A percentile compares a stretch with the other conserved stretches of the same genome.
Evolutionary conservation across 1,140 invertebrate species (phyloP).

Genomic region (Rhopalosiphum maidis): DNA sequence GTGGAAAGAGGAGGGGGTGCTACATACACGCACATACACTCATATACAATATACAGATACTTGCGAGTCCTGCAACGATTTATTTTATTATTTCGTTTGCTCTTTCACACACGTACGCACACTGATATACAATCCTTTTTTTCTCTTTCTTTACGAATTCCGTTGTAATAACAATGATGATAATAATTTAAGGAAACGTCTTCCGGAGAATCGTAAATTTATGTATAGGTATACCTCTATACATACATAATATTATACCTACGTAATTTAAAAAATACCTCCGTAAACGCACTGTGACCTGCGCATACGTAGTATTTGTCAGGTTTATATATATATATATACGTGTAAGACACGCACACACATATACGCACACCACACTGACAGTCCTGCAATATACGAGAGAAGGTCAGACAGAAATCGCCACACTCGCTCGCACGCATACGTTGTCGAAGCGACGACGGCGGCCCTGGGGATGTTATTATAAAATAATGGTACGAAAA

Average conservation of each 20-base stretch:
- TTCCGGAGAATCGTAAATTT: neutral
- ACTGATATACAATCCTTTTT: neutral
- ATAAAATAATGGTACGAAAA: constrained; percentile 48
- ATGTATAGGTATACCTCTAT: neutral
- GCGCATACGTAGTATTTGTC: neutral
- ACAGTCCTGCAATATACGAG: neutral
- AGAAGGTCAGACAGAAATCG: constrained; percentile 6
- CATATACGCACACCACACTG: neutral
- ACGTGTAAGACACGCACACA: neutral
- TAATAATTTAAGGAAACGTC: constrained; percentile 27
- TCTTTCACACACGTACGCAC: neutral
- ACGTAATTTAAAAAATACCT: neutral
- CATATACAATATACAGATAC: neutral
- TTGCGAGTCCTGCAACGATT: neutral
- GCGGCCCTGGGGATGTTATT: constrained; percentile 35
- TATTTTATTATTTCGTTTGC: constrained; percentile 30
- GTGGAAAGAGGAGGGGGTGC: neutral
- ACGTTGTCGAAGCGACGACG: neutral
- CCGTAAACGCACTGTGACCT: neutral
- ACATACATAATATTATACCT: neutral
- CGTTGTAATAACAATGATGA: neutral
- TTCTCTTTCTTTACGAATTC: neutral
- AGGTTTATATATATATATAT: neutral
- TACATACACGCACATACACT: neutral
- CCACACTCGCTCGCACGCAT: neutral